A percentile compares a stretch with the other conserved stretches of the same genome.
Evolutionary conservation across 2,797 vertebrate genomes (phyloP).

Genomic region (Acrossocheilus wenchowensis): DNA sequence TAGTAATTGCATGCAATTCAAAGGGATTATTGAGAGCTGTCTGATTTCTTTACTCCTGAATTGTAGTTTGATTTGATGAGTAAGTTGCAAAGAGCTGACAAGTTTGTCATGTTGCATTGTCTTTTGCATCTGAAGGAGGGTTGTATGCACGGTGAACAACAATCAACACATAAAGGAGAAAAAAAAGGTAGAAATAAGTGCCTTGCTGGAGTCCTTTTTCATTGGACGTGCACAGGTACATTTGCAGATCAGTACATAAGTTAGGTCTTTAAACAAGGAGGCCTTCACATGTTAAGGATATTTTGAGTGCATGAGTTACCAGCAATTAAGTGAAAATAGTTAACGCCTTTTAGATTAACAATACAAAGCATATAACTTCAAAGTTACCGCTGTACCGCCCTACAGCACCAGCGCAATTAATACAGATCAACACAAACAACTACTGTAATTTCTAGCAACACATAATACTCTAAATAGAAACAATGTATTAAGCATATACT

Average conservation of each 20-base stretch:
- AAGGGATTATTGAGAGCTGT: background rate
- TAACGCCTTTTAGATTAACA: background rate
- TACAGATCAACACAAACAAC: too few relatives aligned
- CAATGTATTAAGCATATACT: background rate
- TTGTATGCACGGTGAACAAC: background rate
- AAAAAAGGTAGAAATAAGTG: background rate
- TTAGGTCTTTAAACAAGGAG: background rate
- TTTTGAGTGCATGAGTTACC: background rate
- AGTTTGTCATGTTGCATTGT: background rate
- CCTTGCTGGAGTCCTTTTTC: background rate
- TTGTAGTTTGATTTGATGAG: background rate
- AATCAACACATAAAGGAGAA: background rate
- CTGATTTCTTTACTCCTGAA: background rate
- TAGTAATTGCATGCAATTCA: background rate
- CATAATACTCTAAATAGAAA: background rate
- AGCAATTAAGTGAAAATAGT: background rate
- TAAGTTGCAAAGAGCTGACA: background rate
- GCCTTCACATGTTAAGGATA: background rate
- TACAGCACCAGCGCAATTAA: background rate
- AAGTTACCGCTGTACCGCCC: background rate
- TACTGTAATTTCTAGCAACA: background rate
- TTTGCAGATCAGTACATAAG: background rate
- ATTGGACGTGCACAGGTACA: background rate
- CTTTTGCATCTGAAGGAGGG: background rate
- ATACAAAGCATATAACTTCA: background rate